Evolutionary conservation across 1,140 invertebrate species (phyloP), one percentile per base, ranked within the genome.

Genomic region (Ceratina australensis): DNA sequence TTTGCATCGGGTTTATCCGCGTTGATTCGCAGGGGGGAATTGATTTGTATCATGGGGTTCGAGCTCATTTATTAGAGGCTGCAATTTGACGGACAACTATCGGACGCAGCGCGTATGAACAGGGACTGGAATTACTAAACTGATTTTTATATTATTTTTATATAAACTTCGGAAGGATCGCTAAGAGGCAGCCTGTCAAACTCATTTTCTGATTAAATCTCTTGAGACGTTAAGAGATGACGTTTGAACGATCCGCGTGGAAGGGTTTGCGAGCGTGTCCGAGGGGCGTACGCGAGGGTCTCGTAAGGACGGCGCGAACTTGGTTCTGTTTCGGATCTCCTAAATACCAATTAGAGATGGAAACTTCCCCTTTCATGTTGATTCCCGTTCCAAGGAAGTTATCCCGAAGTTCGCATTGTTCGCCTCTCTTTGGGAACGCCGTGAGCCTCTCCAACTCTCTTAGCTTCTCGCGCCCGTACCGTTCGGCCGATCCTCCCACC

Each of bases 321-420:
- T 84, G 84, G 86, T 83, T 90, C 84, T 87, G 89, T 89, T 90
- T 90, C 87, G 85, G 85, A 91, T 91, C 91, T 90, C 84, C 90
- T 91, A 92, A 92, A 92, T 92, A 91, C 89, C 90, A 91, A 92
- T 92, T 92, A 92, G 88, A 86, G 88, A 89, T 87, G 87, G 87
- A 91, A 92, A 92, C 88, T 91, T 91, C 87, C 84, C 87, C 89
- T 91, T 91, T 92, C 90, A 91, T 91, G 90, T 91, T 90, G 90
- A 92, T 91, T 91, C 87, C 87, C 82, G 78, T 79, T 87, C 79
- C 80, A 63, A 77, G 59, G 73, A 86, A 91, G 90, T 91, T 91
- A 90, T 91, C 90, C 86, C 88, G 79, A 88, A 92, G 89, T 91
- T 92, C 80, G 89, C 88, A 92, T 92, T 92, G 90, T 92, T 91